A percentile compares a stretch with the other conserved stretches of the same genome.
Conservation (phyloP, 2,113 vertebrate genomes). For the Acanthisitta chloris region DNA sequence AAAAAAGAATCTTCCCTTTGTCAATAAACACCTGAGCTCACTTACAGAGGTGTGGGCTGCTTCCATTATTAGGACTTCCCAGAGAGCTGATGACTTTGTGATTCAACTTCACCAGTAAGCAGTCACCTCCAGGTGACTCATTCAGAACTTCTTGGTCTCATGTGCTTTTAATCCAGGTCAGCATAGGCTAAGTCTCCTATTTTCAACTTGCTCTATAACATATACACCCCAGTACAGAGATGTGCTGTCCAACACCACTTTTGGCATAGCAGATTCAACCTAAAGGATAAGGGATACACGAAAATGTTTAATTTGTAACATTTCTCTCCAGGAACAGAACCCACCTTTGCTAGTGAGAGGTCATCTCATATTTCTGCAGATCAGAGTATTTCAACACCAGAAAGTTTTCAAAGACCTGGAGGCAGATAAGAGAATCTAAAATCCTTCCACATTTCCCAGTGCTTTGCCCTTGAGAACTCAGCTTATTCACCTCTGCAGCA, state of each 20-base stretch:
- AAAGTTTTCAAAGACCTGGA: neutral
- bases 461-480: neutral
- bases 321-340: neutral
- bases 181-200: neutral
- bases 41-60: neutral
- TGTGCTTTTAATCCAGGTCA: neutral
- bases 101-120: neutral
- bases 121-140: neutral
- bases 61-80: neutral
- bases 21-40: neutral
- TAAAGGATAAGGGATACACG: neutral
- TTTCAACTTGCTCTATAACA: neutral
- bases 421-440: neutral
- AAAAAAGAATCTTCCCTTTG: neutral
- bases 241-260: neutral
- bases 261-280: neutral
- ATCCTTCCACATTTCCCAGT: neutral
- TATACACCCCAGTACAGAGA: neutral
- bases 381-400: neutral
- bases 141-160: neutral
- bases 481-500: neutral
- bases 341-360: neutral
- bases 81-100: neutral
- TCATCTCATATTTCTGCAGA: neutral
- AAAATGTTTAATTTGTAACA: neutral